Evolutionary conservation across 2,797 vertebrate species (phyloP).

Genomic region (Tragelaphus oryx): DNA sequence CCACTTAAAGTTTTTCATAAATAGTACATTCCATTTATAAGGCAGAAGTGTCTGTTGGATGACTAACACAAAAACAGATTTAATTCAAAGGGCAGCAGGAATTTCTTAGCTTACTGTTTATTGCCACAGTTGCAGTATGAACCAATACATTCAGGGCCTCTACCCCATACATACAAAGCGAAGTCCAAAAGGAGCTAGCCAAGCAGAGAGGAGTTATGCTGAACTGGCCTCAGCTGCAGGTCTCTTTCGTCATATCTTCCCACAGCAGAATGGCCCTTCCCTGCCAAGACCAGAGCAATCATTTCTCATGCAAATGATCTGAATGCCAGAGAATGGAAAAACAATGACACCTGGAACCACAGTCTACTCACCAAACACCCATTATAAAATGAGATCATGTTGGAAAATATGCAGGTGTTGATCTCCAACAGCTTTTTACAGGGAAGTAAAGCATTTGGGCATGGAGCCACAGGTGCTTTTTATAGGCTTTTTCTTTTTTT

Average conservation of each 20-base stretch:
- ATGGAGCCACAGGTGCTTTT: neutral
- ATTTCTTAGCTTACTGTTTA: constrained; percentile 5
- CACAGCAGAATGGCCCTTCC: constrained; percentile 59
- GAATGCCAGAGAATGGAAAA: constrained; percentile 67
- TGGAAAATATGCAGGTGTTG: constrained; percentile 69
- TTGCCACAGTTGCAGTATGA: constrained; percentile 32
- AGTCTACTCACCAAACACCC: neutral
- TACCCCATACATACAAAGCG: neutral
- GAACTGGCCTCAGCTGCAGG: constrained; percentile 54
- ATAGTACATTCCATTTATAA: neutral
- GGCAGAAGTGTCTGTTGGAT: neutral
- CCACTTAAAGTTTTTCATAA: neutral
- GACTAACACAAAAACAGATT: neutral
- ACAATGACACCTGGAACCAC: constrained; percentile 55
- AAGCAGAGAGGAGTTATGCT: constrained; percentile 45
- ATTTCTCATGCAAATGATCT: constrained; percentile 74
- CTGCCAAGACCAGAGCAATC: constrained; percentile 67
- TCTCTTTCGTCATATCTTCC: constrained; percentile 68
- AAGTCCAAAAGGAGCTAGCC: constrained; percentile 47
- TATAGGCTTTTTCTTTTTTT: neutral
- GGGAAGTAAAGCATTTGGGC: constrained; percentile 52
- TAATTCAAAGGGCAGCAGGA: neutral
- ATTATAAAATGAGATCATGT: constrained; percentile 54
- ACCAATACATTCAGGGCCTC: neutral
- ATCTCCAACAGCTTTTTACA: constrained; percentile 62